Conservation (phyloP, 2,888 invertebrate genomes). For the Entomobrya multifasciata region DNA sequence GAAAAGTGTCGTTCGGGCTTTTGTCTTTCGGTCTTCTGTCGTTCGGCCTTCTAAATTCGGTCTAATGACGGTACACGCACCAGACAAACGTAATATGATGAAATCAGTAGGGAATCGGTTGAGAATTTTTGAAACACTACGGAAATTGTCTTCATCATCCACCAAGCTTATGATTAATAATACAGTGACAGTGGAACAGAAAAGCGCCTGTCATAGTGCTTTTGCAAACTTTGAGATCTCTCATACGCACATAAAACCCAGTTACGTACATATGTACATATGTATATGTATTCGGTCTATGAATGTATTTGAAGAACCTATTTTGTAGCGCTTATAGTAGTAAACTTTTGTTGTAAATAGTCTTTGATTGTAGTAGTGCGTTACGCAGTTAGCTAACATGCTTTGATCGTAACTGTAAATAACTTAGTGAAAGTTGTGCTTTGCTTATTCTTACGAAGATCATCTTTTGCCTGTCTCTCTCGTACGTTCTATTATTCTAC, state of each 20-base stretch:
- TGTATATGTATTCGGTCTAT: not conserved
- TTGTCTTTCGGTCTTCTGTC: too few species aligned
- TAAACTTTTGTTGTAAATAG: too few species aligned
- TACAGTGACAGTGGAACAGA: not conserved
- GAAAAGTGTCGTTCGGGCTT: too few species aligned
- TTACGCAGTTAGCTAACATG: not conserved
- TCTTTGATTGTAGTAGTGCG: too few species aligned
- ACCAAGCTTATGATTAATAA: not conserved
- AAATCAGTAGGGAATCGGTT: conserved; percentile 29
- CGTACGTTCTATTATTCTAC: too few species aligned
- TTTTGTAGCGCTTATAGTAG: too few species aligned
- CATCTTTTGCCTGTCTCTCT: not conserved
- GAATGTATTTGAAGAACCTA: too few species aligned
- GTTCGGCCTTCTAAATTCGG: not conserved
- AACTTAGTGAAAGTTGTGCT: not conserved
- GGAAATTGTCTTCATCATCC: not conserved
- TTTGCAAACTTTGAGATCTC: not conserved
- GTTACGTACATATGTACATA: not conserved
- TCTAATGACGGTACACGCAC: conserved; percentile 1
- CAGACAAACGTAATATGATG: conserved; percentile 35
- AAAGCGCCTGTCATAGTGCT: not conserved
- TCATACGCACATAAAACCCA: not conserved
- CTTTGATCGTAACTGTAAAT: not conserved
- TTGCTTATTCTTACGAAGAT: not conserved
- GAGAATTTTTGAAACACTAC: conserved; percentile 27